Percentiles rank a stretch among this genome's conserved stretches.
Evolutionary conservation across 1,140 invertebrate genomes (phyloP).

Genomic region (Campodea augens): DNA sequence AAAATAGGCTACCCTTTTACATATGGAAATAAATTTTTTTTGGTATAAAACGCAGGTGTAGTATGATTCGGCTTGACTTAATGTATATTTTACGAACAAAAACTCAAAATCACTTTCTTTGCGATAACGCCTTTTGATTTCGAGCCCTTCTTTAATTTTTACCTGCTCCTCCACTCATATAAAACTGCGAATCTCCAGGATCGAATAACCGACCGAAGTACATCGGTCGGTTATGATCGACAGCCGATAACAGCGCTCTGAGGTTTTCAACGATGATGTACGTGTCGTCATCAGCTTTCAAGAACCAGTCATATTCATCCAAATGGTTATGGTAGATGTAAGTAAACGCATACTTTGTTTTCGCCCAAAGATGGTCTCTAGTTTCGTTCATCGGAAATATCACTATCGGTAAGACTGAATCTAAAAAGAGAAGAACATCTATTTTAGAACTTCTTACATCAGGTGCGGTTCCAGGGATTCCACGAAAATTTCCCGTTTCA

Average conservation of each 20-base stretch:
- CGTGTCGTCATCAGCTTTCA: conserved; percentile 90
- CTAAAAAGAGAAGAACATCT: conserved; percentile 25
- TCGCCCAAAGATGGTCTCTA: conserved; percentile 79
- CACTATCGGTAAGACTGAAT: conserved; percentile 41
- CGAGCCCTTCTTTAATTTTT: too few species aligned
- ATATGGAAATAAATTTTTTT: too few species aligned
- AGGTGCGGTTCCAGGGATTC: too few species aligned
- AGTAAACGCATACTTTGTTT: conserved; percentile 84
- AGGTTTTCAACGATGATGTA: conserved; percentile 83
- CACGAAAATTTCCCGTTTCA: too few species aligned
- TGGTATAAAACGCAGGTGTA: too few species aligned
- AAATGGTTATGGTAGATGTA: conserved; percentile 67
- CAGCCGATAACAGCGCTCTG: conserved; percentile 59
- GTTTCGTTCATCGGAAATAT: conserved; percentile 64
- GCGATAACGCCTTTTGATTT: too few species aligned
- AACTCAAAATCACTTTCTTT: too few species aligned
- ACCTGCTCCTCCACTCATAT: conserved; percentile 82
- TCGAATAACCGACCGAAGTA: conserved; percentile 84
- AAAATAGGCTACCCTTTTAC: too few species aligned
- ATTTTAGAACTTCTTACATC: too few species aligned
- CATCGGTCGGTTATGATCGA: conserved; percentile 45
- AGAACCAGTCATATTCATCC: conserved; percentile 74
- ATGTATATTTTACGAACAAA: too few species aligned
- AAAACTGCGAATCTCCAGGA: conserved; percentile 68
- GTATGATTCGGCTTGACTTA: too few species aligned